Evolutionary conservation across 1,140 invertebrate genomes (phyloP), one percentile per base, ranked within the genome.

Genomic region (Elysia chlorotica): DNA sequence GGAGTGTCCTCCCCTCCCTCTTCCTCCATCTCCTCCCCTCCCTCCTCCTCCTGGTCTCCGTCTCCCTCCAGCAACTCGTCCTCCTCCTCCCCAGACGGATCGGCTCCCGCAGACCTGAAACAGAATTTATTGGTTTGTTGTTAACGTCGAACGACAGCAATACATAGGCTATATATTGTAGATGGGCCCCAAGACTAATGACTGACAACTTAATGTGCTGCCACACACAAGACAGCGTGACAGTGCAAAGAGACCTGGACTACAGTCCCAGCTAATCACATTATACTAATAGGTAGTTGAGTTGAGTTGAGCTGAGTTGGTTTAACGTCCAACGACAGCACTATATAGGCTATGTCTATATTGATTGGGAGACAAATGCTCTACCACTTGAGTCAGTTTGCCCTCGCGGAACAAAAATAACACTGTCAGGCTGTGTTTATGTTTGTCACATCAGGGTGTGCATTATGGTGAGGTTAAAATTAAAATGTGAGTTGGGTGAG

Each of bases 1-100:
- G 10, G 10, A 48, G 41, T n/a, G n/a, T 66, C 31, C 3, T 37
- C n/a, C 4, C 17, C 31, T 25, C 14, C 33, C 28, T 48, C 31
- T 41, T 38, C 61, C 61, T 30, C 10, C 61, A 28, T 23, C 25
- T 35, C 14, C 23, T 5, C 30, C 6, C 14, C 61, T 33, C 35
- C 30, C 3, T 14, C 4, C 21, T 70, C 67, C 2, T 57, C 53
- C 25, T 28, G 53, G 6, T 70, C 67, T 14, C 69, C 69, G 28
- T 71, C 69, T 2, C 37, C 69, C n/a, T 71, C 69, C n/a, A 71
- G 23, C 3, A 71, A 33, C 2, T 37, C 56, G 37, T 71, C 69
- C 1, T 71, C 69, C 48, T 48, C 57, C 30, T 71, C 69, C 28
- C 23, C 57, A 33, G 61, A 56, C 36, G 31, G 36, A 41, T 4